phyloP scores from a whole-genome alignment of 2,797 vertebrate species.

The Rallus crepitans region DNA sequence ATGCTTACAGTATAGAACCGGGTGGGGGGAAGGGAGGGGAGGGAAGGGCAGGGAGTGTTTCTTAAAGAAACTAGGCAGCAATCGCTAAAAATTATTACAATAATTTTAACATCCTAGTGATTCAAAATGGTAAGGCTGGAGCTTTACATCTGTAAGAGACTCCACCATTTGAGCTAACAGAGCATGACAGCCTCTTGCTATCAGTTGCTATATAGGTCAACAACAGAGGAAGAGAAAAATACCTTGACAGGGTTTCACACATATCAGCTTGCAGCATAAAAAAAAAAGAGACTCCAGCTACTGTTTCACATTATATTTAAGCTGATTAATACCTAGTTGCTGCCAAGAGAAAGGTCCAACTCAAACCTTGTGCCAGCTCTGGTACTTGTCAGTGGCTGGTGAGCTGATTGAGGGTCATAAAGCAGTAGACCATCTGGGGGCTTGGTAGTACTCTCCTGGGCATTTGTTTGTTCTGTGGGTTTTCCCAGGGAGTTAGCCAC shows the following conservation, averaged over 20 bases:
- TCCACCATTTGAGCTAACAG: background rate
- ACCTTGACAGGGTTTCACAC: constrained; percentile 2
- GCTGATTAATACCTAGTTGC: background rate
- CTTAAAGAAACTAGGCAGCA: background rate
- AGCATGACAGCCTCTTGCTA: background rate
- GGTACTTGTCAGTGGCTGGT: background rate
- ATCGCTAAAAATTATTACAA: background rate
- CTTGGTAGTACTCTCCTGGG: background rate
- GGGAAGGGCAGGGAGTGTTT: no score
- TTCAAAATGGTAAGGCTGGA: background rate
- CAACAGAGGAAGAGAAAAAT: background rate
- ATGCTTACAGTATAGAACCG: background rate
- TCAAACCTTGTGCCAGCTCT: background rate
- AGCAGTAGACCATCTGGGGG: background rate
- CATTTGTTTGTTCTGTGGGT: background rate
- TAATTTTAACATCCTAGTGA: background rate
- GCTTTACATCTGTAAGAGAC: background rate
- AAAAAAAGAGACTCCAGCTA: background rate
- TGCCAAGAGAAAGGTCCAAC: background rate
- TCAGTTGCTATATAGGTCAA: background rate
- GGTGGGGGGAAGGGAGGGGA: background rate
- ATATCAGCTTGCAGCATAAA: background rate
- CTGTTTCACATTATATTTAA: background rate
- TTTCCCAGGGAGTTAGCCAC: background rate
- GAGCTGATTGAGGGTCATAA: background rate